phyloP scores from a whole-genome alignment of 2,888 invertebrate genomes.

The Halocaridina rubra region DNA sequence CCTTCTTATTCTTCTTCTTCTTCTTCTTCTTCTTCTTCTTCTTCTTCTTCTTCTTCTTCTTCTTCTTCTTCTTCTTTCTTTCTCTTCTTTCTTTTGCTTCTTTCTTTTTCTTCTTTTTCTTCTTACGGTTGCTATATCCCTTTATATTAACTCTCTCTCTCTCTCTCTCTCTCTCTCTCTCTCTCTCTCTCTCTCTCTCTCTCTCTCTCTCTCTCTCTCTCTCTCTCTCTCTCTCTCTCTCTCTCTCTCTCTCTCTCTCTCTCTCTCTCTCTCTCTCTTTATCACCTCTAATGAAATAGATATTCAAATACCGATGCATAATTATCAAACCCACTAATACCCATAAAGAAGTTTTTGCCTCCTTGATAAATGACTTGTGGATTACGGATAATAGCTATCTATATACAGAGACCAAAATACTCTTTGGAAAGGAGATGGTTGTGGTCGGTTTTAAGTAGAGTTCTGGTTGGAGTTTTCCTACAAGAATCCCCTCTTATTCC shows the following conservation, averaged over 20 bases:
- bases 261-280: background rate
- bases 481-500: too few species aligned
- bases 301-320: too few species aligned
- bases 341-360: too few species aligned
- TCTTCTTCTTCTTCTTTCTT: background rate
- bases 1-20: too few species aligned
- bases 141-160: background rate
- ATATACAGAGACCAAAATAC: too few species aligned
- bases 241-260: constrained; percentile 20
- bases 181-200: constrained; percentile 3
- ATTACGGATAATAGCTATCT: too few species aligned
- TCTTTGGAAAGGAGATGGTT: too few species aligned
- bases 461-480: too few species aligned
- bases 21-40: background rate
- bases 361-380: too few species aligned
- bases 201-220: background rate
- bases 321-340: too few species aligned
- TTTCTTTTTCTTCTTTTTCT: too few species aligned
- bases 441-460: too few species aligned
- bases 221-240: constrained; percentile 6
- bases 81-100: background rate
- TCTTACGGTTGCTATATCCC: background rate
- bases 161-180: constrained; percentile 3
- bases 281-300: background rate
- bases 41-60: background rate